phyloP scores from a whole-genome alignment of 1,140 invertebrate genomes.

The Nasonia vitripennis region DNA sequence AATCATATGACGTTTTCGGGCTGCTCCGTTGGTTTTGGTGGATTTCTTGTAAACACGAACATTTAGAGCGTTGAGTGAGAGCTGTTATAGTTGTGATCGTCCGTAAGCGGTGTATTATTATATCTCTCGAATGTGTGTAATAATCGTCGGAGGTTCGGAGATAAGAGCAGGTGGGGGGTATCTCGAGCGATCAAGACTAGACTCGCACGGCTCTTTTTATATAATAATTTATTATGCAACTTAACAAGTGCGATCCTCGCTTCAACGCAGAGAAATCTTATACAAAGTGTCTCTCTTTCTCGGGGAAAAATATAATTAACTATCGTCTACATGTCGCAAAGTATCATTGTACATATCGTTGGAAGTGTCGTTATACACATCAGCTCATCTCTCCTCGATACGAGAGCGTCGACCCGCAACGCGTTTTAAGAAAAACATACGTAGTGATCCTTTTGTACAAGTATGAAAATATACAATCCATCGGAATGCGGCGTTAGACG shows the following conservation, averaged over 20 bases:
- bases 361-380: background rate
- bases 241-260: constrained; percentile 38
- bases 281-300: background rate
- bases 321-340: too few relatives aligned
- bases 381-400: background rate
- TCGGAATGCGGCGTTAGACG: background rate
- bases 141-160: background rate
- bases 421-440: background rate
- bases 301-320: background rate
- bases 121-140: too few relatives aligned
- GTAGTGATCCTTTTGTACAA: background rate
- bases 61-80: too few relatives aligned
- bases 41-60: too few relatives aligned
- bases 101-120: too few relatives aligned
- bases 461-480: background rate
- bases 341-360: background rate
- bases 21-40: too few relatives aligned
- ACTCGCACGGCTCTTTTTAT: background rate
- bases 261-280: background rate
- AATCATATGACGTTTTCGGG: too few relatives aligned
- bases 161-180: background rate
- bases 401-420: background rate
- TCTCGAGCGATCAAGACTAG: background rate
- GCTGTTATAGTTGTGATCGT: too few relatives aligned
- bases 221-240: constrained; percentile 44